phyloP scores from a whole-genome alignment of 2,113 vertebrate genomes.

The Rhea pennata region DNA sequence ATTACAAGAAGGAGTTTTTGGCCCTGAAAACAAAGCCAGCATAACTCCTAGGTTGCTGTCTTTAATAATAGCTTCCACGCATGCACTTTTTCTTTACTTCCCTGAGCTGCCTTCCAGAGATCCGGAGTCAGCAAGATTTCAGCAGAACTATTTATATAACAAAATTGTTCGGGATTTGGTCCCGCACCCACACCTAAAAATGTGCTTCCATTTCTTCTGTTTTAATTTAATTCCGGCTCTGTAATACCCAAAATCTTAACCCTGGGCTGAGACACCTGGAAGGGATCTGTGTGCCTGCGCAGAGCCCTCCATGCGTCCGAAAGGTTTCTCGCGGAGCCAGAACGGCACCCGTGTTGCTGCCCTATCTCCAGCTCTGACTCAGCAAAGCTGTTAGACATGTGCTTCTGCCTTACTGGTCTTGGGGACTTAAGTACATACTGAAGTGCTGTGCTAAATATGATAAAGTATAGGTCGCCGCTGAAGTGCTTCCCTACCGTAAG shows the following conservation, averaged over 20 bases:
- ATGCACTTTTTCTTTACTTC: conserved; percentile 25
- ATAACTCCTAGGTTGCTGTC: conserved; percentile 63
- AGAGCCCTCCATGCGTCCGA: background rate
- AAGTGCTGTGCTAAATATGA: background rate
- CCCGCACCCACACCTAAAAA: background rate
- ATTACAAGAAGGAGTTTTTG: conserved; percentile 49
- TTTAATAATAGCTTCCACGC: conserved; percentile 62
- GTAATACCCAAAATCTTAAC: conserved; percentile 8
- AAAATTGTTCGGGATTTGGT: background rate
- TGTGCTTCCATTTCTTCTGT: background rate
- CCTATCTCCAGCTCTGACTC: conserved; percentile 6
- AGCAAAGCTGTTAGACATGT: conserved; percentile 7
- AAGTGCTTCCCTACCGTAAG: background rate
- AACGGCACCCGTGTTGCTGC: background rate
- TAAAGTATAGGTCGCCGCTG: background rate
- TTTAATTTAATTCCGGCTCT: conserved; percentile 5
- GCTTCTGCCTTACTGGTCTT: background rate
- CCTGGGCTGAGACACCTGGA: background rate
- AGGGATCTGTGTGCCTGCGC: background rate
- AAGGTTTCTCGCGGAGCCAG: background rate
- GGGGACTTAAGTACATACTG: background rate
- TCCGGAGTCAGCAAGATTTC: conserved; percentile 31
- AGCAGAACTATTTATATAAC: conserved; percentile 4
- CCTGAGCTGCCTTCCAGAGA: conserved; percentile 42
- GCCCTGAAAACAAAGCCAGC: conserved; percentile 56